Percentiles rank a stretch among this genome's conserved stretches.
Conservation (phyloP, 2,113 vertebrate species). For the Aleadryas rufinucha region DNA sequence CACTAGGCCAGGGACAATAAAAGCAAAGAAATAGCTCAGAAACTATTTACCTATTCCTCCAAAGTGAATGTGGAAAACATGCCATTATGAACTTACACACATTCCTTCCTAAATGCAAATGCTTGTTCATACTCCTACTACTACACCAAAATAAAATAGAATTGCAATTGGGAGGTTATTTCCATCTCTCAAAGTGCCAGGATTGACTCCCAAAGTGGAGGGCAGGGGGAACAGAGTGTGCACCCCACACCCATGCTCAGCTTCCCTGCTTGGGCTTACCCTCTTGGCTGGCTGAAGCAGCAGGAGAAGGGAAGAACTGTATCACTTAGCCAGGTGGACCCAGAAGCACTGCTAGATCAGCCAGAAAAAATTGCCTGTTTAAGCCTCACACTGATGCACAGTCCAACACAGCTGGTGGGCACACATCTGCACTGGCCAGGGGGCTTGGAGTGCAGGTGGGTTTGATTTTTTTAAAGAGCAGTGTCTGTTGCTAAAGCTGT, state of each 20-base stretch:
- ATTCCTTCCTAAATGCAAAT: not conserved
- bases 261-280: rapidly evolving
- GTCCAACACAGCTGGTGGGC: not conserved
- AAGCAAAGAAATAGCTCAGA: slow-evolving; percentile 11
- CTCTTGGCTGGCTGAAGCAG: not conserved
- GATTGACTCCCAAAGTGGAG: rapidly evolving
- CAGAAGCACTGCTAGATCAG: not conserved
- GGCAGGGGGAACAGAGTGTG: rapidly evolving
- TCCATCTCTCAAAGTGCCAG: not conserved
- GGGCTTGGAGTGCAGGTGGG: not conserved
- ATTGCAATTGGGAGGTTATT: not conserved
- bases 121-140: not conserved
- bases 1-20: not conserved
- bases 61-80: not conserved
- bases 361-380: not conserved
- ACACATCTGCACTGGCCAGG: not conserved
- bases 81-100: not conserved
- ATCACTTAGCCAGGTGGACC: not conserved
- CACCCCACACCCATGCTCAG: not conserved
- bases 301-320: not conserved
- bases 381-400: not conserved
- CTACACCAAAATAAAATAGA: not conserved
- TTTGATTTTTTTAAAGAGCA: not conserved
- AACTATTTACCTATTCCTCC: slow-evolving; percentile 22
- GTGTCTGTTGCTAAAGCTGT: not conserved